Percentiles rank a stretch among this genome's conserved stretches.
These are phyloP conservation scores for Agrypnia vestita DNA, from an alignment of 1,140 invertebrate species.

Conservation along the genomic window DNA sequence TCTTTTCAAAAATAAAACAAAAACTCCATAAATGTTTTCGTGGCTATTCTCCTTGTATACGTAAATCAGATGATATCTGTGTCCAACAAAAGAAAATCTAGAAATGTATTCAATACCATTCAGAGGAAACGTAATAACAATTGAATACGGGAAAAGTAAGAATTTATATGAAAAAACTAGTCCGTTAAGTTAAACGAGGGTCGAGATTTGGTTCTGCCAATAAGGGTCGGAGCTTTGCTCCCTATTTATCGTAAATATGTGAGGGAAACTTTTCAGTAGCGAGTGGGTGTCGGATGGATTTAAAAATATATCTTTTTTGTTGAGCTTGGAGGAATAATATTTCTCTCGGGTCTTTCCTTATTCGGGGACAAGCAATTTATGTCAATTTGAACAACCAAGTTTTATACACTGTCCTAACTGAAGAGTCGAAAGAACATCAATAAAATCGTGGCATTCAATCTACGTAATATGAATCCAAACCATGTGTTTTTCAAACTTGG, in stretches of 20 bases:
- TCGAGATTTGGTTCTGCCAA: slow-evolving; percentile 42
- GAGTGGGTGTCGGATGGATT: no score
- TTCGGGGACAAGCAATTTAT: no score
- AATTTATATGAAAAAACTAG: slow-evolving; percentile 44
- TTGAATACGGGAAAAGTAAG: slow-evolving; percentile 34
- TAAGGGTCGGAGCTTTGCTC: slow-evolving; percentile 27
- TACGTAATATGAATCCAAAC: no score
- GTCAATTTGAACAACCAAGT: no score
- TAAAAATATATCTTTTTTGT: no score
- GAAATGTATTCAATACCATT: slow-evolving; percentile 40
- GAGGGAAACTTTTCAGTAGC: background rate
- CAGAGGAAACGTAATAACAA: slow-evolving; percentile 36
- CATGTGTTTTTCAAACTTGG: no score
- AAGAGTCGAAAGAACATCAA: no score
- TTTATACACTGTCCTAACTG: no score
- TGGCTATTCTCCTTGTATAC: background rate
- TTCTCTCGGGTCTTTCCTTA: no score
- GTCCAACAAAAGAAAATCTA: slow-evolving; percentile 1
- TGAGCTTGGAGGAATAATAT: no score
- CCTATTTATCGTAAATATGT: background rate
- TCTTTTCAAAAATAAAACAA: slow-evolving; percentile 3
- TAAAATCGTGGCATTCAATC: no score
- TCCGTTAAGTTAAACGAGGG: slow-evolving; percentile 37
- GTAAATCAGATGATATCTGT: slow-evolving; percentile 24
- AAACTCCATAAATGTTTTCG: no score